Evolutionary conservation across 2,797 vertebrate genomes (phyloP).

Genomic region (Eulemur coronatus): DNA sequence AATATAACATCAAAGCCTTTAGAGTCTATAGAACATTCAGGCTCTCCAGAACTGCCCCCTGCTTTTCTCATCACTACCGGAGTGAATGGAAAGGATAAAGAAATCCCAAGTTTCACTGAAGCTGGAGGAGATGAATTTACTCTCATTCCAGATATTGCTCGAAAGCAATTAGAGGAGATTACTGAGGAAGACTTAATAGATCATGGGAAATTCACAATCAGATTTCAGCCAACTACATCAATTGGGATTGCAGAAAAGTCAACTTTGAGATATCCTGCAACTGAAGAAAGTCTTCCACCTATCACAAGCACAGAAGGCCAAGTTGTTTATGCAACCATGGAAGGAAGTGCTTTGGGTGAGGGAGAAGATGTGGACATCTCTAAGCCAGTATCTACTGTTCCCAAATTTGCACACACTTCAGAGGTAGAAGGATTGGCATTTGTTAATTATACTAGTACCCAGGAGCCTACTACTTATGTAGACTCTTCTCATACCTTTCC

Average conservation of each 20-base stretch:
- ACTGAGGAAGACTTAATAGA: constrained; percentile 75
- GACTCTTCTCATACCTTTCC: constrained; percentile 64
- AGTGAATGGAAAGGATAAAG: constrained; percentile 23
- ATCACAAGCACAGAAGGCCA: background rate
- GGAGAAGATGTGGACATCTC: constrained; percentile 47
- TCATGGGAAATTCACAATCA: constrained; percentile 68
- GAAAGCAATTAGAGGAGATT: constrained; percentile 58
- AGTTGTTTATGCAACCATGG: constrained; percentile 35
- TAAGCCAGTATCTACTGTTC: constrained; percentile 20
- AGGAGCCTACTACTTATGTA: constrained; percentile 66
- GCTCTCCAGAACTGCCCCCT: constrained; percentile 39
- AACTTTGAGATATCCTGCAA: constrained; percentile 46
- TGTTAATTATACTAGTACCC: constrained; percentile 58
- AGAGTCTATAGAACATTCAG: constrained; percentile 5
- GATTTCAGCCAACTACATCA: constrained; percentile 80
- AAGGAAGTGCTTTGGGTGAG: constrained; percentile 77
- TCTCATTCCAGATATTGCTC: constrained; percentile 46
- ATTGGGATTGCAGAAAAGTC: constrained; percentile 81
- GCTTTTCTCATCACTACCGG: background rate
- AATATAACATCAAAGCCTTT: constrained; percentile 52
- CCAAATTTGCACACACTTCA: constrained; percentile 28
- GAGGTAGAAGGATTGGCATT: constrained; percentile 53
- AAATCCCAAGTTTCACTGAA: constrained; percentile 77
- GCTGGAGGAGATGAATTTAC: constrained; percentile 81
- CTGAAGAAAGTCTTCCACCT: constrained; percentile 30